Evolutionary conservation across 2,113 vertebrate genomes (phyloP).

Genomic region (Oceanites oceanicus): DNA sequence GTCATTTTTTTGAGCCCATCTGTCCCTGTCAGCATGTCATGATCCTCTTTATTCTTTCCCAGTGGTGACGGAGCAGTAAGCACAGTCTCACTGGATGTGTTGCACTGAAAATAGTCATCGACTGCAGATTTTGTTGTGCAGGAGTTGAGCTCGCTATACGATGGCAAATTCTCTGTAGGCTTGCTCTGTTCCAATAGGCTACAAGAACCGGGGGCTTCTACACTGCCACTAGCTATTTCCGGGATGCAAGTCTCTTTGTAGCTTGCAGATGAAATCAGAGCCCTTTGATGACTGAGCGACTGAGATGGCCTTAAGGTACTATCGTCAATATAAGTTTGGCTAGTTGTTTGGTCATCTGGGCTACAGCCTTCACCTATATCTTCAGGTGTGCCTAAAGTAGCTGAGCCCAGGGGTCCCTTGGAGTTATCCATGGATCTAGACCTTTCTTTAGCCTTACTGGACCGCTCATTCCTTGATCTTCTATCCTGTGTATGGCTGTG

Average conservation of each 20-base stretch:
- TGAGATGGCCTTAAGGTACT: slow-evolving; percentile 90
- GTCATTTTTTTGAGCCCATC: slow-evolving; percentile 81
- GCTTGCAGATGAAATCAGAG: slow-evolving; percentile 80
- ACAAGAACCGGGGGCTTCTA: slow-evolving; percentile 85
- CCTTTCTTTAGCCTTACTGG: slow-evolving; percentile 95
- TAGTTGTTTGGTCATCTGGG: slow-evolving; percentile 84
- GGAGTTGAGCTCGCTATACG: slow-evolving; percentile 86
- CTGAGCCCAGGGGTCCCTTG: slow-evolving; percentile 87
- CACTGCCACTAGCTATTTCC: slow-evolving; percentile 79
- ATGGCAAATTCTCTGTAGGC: slow-evolving; percentile 83
- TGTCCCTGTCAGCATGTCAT: slow-evolving; percentile 86
- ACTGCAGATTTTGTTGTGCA: slow-evolving; percentile 84
- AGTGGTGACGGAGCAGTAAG: slow-evolving; percentile 83
- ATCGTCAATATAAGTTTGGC: slow-evolving; percentile 90
- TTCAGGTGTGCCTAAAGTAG: slow-evolving; percentile 84
- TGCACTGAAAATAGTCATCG: slow-evolving; percentile 94
- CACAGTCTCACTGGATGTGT: slow-evolving; percentile 86
- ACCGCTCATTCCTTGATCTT: slow-evolving; percentile 90
- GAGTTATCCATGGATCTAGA: slow-evolving; percentile 98
- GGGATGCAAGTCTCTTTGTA: slow-evolving; percentile 84
- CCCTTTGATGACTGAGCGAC: slow-evolving; percentile 82
- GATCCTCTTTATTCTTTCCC: slow-evolving; percentile 84
- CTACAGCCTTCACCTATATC: slow-evolving; percentile 86
- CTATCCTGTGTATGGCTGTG: slow-evolving; percentile 98
- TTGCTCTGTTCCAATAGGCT: slow-evolving; percentile 87